A percentile compares a stretch with the other conserved stretches of the same genome.
Conservation (phyloP, 2,888 invertebrate genomes). For the Unio delphinus region DNA sequence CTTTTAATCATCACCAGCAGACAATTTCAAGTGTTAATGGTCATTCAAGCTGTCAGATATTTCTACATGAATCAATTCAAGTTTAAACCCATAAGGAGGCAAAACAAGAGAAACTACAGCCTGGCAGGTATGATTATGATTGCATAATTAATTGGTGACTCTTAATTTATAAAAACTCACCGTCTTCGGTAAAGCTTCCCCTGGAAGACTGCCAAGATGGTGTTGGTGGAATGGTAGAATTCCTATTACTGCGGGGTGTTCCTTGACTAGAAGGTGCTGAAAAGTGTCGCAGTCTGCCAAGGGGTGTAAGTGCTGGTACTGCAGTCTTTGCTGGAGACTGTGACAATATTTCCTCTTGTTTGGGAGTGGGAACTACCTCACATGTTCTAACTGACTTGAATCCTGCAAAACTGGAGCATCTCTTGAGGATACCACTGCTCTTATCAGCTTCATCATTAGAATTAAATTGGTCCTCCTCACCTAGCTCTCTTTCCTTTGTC, state of each 20-base stretch:
- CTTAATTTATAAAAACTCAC: constrained; percentile 10
- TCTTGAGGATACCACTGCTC: constrained; percentile 40
- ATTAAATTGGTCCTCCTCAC: constrained; percentile 20
- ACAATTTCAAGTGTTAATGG: too few relatives aligned
- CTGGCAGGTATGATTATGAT: not conserved
- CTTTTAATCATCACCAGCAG: too few relatives aligned
- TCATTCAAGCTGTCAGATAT: too few relatives aligned
- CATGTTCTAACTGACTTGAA: constrained; percentile 31
- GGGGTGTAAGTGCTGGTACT: constrained; percentile 18
- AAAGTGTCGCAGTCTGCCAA: constrained; percentile 51
- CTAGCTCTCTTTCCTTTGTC: not conserved
- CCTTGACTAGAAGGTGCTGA: constrained; percentile 60
- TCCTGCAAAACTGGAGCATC: constrained; percentile 62
- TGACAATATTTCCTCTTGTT: constrained; percentile 15
- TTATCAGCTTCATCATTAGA: constrained; percentile 8
- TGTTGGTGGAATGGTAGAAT: constrained; percentile 54
- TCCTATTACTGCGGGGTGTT: constrained; percentile 44
- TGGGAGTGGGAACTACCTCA: constrained; percentile 8
- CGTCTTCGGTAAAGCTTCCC: constrained; percentile 55
- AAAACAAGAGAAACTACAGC: not conserved
- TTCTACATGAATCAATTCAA: too few relatives aligned
- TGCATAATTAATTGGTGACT: not conserved
- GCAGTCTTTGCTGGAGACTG: constrained; percentile 23
- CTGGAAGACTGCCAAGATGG: constrained; percentile 60
- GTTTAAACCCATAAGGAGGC: not conserved